Percentiles rank a stretch among this genome's conserved stretches.
These are phyloP conservation scores for Ormyrus pomaceus DNA, from an alignment of 2,888 invertebrate species.

Conservation along the genomic window DNA sequence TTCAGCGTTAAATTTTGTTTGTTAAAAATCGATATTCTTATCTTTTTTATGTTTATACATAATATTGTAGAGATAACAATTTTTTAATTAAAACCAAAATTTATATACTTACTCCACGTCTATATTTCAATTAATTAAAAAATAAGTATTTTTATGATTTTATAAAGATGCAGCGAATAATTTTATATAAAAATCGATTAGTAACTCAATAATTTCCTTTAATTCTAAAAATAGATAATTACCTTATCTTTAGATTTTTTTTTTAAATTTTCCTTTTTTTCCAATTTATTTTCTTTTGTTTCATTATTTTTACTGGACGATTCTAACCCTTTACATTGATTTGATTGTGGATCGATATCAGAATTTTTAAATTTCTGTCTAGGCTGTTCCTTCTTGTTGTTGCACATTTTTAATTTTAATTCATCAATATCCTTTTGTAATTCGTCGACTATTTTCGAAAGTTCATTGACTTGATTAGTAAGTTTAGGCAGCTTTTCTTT, in stretches of 20 bases:
- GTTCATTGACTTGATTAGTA: constrained; percentile 26
- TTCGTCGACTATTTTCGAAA: constrained; percentile 31
- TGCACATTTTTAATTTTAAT: constrained; percentile 18
- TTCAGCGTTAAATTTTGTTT: no score
- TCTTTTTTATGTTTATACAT: no score
- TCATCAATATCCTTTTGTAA: constrained; percentile 35
- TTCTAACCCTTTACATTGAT: constrained; percentile 8
- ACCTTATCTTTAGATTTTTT: constrained; percentile 1
- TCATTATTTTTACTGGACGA: constrained; percentile 16
- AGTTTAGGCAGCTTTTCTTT: constrained; percentile 15
- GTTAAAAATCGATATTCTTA: no score
- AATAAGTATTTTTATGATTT: no score
- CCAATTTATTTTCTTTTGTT: constrained; percentile 23
- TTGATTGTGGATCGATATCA: constrained; percentile 2
- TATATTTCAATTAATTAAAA: no score
- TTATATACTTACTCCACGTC: no score
- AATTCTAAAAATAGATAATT: background rate
- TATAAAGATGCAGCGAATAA: no score
- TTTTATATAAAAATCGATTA: no score
- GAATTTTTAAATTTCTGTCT: background rate
- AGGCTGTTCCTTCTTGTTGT: background rate
- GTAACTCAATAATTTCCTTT: no score
- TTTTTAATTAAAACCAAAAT: no score
- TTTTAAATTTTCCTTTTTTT: background rate
- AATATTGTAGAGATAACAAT: no score